phyloP scores from a whole-genome alignment of 2,113 vertebrate genomes.

The Turdus rufiventris region DNA sequence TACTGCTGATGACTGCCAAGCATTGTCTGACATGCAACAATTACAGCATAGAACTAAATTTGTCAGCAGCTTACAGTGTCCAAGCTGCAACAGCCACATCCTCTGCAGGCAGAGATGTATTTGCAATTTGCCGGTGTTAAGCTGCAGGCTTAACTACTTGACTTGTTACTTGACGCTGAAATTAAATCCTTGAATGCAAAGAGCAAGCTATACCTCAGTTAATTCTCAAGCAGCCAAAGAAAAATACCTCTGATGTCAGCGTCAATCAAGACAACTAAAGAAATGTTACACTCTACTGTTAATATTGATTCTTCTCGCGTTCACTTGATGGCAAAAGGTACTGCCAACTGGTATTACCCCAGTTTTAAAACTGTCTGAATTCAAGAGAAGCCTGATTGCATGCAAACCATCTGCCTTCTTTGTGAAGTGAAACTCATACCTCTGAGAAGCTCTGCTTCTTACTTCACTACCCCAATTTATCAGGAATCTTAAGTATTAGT shows the following conservation, averaged over 20 bases:
- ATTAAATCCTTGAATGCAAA: background rate
- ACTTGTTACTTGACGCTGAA: background rate
- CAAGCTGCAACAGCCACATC: background rate
- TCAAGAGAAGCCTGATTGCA: background rate
- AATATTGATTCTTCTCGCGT: background rate
- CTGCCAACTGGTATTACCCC: background rate
- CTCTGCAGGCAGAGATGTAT: background rate
- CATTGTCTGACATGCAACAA: background rate
- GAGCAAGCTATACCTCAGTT: background rate
- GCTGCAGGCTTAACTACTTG: background rate
- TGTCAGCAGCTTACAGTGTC: background rate
- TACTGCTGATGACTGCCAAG: slow-evolving; percentile 9
- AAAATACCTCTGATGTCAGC: background rate
- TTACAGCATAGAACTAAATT: background rate
- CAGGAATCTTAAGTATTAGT: background rate
- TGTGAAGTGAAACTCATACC: background rate
- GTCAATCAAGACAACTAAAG: background rate
- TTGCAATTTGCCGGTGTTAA: background rate
- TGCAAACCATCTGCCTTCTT: background rate
- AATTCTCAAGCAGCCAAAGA: background rate
- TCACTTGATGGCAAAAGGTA: background rate
- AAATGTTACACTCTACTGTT: background rate
- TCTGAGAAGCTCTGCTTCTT: background rate
- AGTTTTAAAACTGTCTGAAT: background rate
- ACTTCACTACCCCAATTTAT: background rate